Evolutionary conservation across 2,888 invertebrate genomes (phyloP), one percentile per base, ranked within the genome.

Genomic region (Lathronympha strigana): DNA sequence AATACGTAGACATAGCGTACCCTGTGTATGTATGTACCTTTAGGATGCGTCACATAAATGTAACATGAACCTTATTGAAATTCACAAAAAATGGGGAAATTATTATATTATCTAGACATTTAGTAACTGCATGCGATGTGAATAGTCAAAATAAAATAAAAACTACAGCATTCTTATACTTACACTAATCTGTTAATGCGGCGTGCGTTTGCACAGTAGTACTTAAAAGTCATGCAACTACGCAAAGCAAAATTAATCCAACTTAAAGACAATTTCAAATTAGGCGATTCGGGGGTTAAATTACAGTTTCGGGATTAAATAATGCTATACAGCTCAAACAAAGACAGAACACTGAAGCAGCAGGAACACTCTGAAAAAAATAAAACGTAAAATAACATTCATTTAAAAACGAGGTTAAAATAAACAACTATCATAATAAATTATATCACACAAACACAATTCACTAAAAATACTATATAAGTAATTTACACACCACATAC

Each of bases 211-310:
- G 72, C 73, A 72, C 69, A 70, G 73, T 78, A 73, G 80, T 79
- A 80, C 71, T 74, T 80, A 76, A 69, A 80, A 79, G 76, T 77
- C 89, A 91, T 91, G 91, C 91, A 90, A 88, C 85, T 88, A 90
- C 82, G 81, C 73, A 83, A 79, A 87, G 88, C 90, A 87, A 87
- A 57, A 86, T 79, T 72, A 89, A 78, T 79, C 74, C 79, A 80
- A 83, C 72, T 74, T 51, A 60, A 23, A 64, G 13, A 25, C 43
- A 25, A 25, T 23, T n/a, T 23, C 23, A 47, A 47, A 47, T 38
- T 28, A 38, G 55, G 51, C 51, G 6, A 5, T 17, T 49, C 40
- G 40, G 17, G 23, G 31, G 57, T 58, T 50, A 63, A 51, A 23
- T 63, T 13, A 54, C 36, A 54, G 31, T n/a, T 63, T 47, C n/a